Base-by-base conservation (phyloP, 2,113 vertebrate genomes). In the Sciurus niger region DNA sequence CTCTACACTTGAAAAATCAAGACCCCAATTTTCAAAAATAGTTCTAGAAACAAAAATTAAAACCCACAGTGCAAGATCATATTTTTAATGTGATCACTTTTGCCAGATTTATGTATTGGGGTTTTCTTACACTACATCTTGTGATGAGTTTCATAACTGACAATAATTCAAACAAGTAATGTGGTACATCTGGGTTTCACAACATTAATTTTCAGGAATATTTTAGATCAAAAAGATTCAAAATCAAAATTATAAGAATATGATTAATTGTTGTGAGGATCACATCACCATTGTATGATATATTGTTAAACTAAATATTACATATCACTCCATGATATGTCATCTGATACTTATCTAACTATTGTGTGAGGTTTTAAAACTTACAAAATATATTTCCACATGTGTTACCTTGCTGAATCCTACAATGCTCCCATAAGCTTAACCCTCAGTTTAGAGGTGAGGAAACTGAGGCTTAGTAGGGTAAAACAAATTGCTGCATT, bases 1-100 rank as follows among this genome's bases (percentile, higher is more conserved):
- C 87, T 86, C 30, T 70, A 14, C 43, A 78, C 40, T 90, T 96
- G 83, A 86, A 78, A 94, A 86, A 86, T 80, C 37, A 93, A 86
- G 34, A 84, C 30, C 28, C 25, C 0, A n/a, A 22, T 85, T 93
- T 94, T 90, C 43, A 73, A 94, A 96, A 94, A 40, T 25, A 84
- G 43, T 79, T 84, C 7, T 58, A 32, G 37, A 90, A 95, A 93
- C 51, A 55, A 89, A 87, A 79, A 76, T 5, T 89, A 84, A 96
- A 80, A 40, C 93, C 48, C 60, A 60, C 74, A 37, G 55, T 18
- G 10, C 32, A 87, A 60, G 63, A 51, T 79, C 24, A 7, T 70
- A 37, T 91, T 89, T 93, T 89, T 84, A 74, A 84, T n/a, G 34
- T 37, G 65, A 55, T 63, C 67, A 34, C 1, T 58, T 4, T 87